These are phyloP conservation scores for Myanophis thanlyinensis DNA, from an alignment of 2,113 vertebrate species.

Conservation along the genomic window DNA sequence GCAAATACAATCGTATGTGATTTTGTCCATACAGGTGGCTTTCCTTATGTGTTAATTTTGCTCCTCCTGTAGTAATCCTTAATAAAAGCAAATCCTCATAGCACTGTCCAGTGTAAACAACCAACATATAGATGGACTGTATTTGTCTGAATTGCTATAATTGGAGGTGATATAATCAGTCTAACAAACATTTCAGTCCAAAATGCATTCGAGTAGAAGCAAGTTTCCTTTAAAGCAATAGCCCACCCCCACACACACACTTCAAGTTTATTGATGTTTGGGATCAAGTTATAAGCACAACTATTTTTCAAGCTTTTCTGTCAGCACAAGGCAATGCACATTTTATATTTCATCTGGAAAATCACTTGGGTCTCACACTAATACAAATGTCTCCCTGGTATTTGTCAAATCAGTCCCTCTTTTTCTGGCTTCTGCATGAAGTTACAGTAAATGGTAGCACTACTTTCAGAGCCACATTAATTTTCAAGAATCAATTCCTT, in stretches of 20 bases:
- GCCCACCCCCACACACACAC: background rate
- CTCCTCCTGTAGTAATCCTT: background rate
- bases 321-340: background rate
- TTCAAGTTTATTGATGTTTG: background rate
- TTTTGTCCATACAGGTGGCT: background rate
- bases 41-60: background rate
- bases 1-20: background rate
- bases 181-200: constrained; percentile 19
- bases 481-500: background rate
- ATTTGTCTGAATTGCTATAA: constrained; percentile 12
- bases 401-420: background rate
- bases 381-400: background rate
- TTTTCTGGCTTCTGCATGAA: background rate
- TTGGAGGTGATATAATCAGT: constrained; percentile 9
- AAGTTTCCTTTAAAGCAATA: constrained; percentile 8
- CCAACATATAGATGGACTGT: background rate
- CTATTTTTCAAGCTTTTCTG: background rate
- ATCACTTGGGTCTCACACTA: background rate
- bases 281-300: background rate
- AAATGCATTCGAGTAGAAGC: background rate
- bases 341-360: background rate
- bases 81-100: constrained; percentile 6
- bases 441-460: background rate
- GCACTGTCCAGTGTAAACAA: constrained; percentile 15
- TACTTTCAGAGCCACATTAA: background rate